These are phyloP conservation scores for Drosophila picticornis DNA, from an alignment of 2,888 invertebrate genomes.

Conservation along the genomic window DNA sequence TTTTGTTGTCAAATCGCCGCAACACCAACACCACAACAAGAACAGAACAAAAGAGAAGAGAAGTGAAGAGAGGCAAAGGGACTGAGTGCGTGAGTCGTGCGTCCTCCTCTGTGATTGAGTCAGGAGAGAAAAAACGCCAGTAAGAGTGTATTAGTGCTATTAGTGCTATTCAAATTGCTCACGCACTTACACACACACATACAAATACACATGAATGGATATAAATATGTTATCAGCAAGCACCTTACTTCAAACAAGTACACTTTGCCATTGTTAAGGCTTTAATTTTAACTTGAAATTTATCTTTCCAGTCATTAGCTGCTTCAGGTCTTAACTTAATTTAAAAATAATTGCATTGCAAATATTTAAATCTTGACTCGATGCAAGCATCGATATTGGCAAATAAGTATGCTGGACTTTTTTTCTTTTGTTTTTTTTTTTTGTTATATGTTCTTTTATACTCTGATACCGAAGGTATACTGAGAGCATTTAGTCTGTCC, in stretches of 20 bases:
- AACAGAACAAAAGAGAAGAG: conserved; percentile 19
- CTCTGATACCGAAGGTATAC: background rate
- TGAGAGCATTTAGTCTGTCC: background rate
- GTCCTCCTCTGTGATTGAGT: conserved; percentile 45
- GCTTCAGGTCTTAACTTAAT: background rate
- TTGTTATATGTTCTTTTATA: background rate
- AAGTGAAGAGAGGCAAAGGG: conserved; percentile 7
- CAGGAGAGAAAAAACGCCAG: conserved; percentile 28
- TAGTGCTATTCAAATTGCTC: conserved; percentile 1
- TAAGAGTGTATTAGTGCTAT: conserved; percentile 13
- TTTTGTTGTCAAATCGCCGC: conserved; percentile 40
- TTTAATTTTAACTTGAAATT: background rate
- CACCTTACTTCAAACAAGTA: background rate
- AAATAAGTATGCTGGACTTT: background rate
- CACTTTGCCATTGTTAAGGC: background rate
- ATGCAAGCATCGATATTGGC: background rate
- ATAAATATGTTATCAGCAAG: background rate
- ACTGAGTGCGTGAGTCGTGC: conserved; percentile 6
- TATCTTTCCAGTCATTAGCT: background rate
- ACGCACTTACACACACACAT: conserved; percentile 9
- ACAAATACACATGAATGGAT: background rate
- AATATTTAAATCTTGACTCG: background rate
- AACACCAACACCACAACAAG: conserved; percentile 24
- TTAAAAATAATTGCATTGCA: background rate
- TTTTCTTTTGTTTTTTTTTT: background rate